Evolutionary conservation across 2,888 invertebrate species (phyloP).

Genomic region (Amphipyra tragopoginis): DNA sequence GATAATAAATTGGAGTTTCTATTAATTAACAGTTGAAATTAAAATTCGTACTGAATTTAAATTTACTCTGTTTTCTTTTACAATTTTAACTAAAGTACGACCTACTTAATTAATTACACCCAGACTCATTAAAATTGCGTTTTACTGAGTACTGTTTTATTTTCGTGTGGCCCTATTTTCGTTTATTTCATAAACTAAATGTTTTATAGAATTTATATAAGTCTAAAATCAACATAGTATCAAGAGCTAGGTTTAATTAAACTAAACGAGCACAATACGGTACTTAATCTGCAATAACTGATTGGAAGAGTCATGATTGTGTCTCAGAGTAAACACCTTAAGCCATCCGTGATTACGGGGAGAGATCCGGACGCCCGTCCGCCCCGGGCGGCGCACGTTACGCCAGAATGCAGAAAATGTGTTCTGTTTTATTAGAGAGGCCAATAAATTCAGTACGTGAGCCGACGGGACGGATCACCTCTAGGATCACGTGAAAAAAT

Average conservation of each 20-base stretch:
- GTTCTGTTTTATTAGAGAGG: constrained; percentile 84
- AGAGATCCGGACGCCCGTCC: constrained; percentile 6
- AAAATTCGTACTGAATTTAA: not conserved
- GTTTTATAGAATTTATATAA: constrained; percentile 5
- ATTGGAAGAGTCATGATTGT: constrained; percentile 58
- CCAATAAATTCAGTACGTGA: constrained; percentile 86
- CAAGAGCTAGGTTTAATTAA: constrained; percentile 35
- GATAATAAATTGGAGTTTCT: constrained; percentile 2
- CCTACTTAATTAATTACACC: constrained; percentile 29
- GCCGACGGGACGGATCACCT: constrained; percentile 71
- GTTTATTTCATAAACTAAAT: constrained; percentile 6
- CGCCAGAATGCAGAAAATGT: constrained; percentile 81
- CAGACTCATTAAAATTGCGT: constrained; percentile 33
- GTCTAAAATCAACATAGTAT: constrained; percentile 4
- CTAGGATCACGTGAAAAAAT: constrained; percentile 68
- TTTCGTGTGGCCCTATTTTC: constrained; percentile 4
- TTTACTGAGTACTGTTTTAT: constrained; percentile 17
- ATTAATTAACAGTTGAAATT: constrained; percentile 6
- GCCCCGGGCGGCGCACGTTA: constrained; percentile 60
- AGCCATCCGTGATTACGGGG: constrained; percentile 64
- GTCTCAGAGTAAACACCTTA: constrained; percentile 64
- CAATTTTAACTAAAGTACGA: constrained; percentile 12
- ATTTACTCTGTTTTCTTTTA: constrained; percentile 23
- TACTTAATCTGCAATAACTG: constrained; percentile 48
- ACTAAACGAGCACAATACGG: constrained; percentile 28